Conservation (phyloP, 2,113 vertebrate genomes). For the Hippotragus niger region DNA sequence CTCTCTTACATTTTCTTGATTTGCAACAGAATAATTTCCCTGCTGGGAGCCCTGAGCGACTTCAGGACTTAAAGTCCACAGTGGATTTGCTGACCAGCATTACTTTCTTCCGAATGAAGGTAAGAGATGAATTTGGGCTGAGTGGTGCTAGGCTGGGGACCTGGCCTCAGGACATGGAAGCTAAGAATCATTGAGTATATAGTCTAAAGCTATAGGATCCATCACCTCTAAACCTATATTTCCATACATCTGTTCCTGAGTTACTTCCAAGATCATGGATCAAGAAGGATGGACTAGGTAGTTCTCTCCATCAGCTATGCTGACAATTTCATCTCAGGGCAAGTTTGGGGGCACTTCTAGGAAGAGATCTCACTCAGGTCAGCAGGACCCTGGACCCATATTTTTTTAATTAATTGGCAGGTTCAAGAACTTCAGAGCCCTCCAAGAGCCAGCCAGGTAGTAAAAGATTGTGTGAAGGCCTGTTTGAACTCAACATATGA, state of each 20-base stretch:
- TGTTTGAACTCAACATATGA: slow-evolving; percentile 98
- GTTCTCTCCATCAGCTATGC: not conserved
- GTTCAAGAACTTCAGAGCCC: slow-evolving; percentile 98
- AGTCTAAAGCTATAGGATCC: not conserved
- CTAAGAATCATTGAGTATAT: not conserved
- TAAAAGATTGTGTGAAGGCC: slow-evolving; percentile 97
- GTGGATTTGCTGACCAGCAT: slow-evolving; percentile 99
- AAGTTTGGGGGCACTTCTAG: not conserved
- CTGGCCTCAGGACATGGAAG: not conserved
- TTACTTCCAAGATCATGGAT: not conserved
- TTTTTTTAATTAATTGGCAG: slow-evolving; percentile 74
- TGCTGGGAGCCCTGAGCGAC: slow-evolving; percentile 92
- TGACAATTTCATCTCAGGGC: not conserved
- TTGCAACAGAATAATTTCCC: slow-evolving; percentile 95
- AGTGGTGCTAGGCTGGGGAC: not conserved
- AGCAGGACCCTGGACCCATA: not conserved
- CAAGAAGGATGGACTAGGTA: not conserved
- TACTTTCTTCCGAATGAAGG: slow-evolving; percentile 99
- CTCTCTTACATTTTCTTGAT: slow-evolving; percentile 66
- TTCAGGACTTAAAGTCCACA: slow-evolving; percentile 97
- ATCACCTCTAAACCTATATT: not conserved
- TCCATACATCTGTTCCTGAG: not conserved
- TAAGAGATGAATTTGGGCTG: slow-evolving; percentile 63
- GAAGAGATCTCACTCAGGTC: not conserved
- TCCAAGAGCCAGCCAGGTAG: slow-evolving; percentile 97